Evolutionary conservation across 2,113 vertebrate species (phyloP), one percentile per base, ranked within the genome.

Genomic region (Charina bottae): DNA sequence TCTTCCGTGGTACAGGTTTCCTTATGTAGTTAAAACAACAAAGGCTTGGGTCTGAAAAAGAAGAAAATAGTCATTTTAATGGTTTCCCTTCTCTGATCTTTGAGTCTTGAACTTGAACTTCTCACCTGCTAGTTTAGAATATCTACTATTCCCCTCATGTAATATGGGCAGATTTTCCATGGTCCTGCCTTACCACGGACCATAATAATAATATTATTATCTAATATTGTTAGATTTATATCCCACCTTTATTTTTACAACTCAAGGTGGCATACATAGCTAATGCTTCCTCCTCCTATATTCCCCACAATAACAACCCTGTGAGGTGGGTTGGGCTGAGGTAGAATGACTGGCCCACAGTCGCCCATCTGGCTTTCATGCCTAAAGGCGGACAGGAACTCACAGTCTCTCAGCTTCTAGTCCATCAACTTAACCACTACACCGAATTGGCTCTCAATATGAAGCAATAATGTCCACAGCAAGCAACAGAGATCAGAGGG

Each of bases 11-110:
- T 24, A 88, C 1, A 3, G 33, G 37, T 4, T 2, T 92, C 1
- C 2, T 8, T 28, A 0, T 0, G 2, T 49, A 78, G 0, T 0
- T 0, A 1, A 17, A 13, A 42, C 64, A 92, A 68, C 86, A 88
- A 10, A 11, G 13, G 5, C 0, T 2, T 0, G 33, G 1, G 0
- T 56, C 62, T 87, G 26, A 42, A 17, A 42, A 42, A 37, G 24
- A 84, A 21, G 46, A 8, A 54, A 78, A 28, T 11, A 17, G 37
- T 54, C 11, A 54, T 78, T 23, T 89, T 54, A 56, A 56, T 21
- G 12, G n/a, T 33, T 78, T 78, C 33, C 33, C 6, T 78, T 78
- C 33, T 33, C 72, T 49, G 19, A 42, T 78, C 17, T 37, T 4
- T 78, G 72, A 78, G 17, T 78, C 62, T 78, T 78, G 17, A 78